Evolutionary conservation across 2,888 invertebrate genomes (phyloP), one percentile per base, ranked within the genome.

Genomic region (Lagria hirta): DNA sequence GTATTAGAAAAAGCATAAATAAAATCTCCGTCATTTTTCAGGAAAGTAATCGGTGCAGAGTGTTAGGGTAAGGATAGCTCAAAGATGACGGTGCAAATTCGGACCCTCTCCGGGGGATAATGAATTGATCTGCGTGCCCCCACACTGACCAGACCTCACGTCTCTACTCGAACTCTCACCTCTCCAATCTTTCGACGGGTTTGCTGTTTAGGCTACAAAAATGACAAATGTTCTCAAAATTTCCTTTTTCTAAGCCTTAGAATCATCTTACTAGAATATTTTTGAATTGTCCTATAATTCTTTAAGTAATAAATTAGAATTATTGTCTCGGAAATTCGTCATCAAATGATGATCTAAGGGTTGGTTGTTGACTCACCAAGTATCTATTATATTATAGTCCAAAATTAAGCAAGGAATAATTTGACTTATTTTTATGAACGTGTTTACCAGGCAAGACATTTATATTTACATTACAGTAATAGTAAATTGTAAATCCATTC

Each of bases 81-180:
- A 45, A 60, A 63, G 66, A 68, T 68, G 68, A 67, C 67, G 62
- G 58, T 68, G 68, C 68, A 64, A 64, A 61, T 62, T 62, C 61
- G 58, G 61, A 63, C 65, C 68, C 69, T 68, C 67, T 64, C 60
- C 51, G 51, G 62, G 59, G 65, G 58, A 62, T 68, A 69, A 69
- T 69, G 68, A 68, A 68, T 69, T 68, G 68, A 68, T 68, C 66
- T 68, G 68, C 66, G 68, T 63, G 66, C 62, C 62, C 61, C 63
- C 58, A 58, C 56, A 61, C 55, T 63, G 61, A 62, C 60, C 62
- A 60, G 54, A 51, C 56, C 54, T 58, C 55, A 58, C 56, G 57
- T 52, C 50, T 50, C 51, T 54, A 57, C 53, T 48, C 59, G 61
- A 61, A 58, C 66, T 65, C 61, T 65, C 61, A 63, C 64, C 64